phyloP scores from a whole-genome alignment of 2,888 invertebrate species.

The Pherbina coryleti region DNA sequence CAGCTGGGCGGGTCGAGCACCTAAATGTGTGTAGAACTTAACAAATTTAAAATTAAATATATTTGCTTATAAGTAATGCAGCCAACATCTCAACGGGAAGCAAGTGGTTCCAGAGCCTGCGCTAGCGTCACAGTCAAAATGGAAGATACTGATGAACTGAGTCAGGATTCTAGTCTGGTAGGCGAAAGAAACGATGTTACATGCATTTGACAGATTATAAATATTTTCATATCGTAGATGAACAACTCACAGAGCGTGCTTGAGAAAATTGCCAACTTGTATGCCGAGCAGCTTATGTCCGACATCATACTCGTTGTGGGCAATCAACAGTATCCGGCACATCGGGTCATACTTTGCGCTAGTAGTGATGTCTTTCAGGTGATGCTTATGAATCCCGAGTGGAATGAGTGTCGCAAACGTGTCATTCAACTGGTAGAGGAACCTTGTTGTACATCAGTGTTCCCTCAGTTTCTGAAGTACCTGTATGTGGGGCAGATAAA shows the following conservation, averaged over 20 bases:
- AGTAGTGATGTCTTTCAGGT: slow-evolving; percentile 97
- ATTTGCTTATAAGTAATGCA: neutral
- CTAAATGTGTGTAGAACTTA: no score
- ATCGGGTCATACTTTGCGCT: slow-evolving; percentile 91
- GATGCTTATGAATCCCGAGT: slow-evolving; percentile 95
- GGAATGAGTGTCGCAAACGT: slow-evolving; percentile 91
- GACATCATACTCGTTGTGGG: slow-evolving; percentile 90
- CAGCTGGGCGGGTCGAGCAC: neutral
- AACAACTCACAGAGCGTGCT: slow-evolving; percentile 87
- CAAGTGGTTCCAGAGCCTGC: neutral
- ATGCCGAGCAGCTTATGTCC: slow-evolving; percentile 88
- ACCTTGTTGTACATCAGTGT: slow-evolving; percentile 84
- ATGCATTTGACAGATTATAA: neutral
- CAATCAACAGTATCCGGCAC: slow-evolving; percentile 85
- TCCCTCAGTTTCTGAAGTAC: slow-evolving; percentile 87
- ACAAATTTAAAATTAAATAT: neutral
- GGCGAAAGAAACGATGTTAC: slow-evolving; percentile 8
- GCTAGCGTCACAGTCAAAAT: slow-evolving; percentile 36
- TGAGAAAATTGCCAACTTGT: slow-evolving; percentile 84
- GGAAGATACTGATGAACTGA: slow-evolving; percentile 48
- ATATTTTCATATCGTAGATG: slow-evolving; percentile 67
- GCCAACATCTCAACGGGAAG: neutral
- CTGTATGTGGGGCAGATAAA: slow-evolving; percentile 92
- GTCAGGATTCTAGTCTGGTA: slow-evolving; percentile 55
- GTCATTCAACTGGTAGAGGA: slow-evolving; percentile 88